A percentile compares a stretch with the other conserved stretches of the same genome.
Conservation (phyloP, 1,140 invertebrate genomes). For the Lepidotrigona ventralis region DNA sequence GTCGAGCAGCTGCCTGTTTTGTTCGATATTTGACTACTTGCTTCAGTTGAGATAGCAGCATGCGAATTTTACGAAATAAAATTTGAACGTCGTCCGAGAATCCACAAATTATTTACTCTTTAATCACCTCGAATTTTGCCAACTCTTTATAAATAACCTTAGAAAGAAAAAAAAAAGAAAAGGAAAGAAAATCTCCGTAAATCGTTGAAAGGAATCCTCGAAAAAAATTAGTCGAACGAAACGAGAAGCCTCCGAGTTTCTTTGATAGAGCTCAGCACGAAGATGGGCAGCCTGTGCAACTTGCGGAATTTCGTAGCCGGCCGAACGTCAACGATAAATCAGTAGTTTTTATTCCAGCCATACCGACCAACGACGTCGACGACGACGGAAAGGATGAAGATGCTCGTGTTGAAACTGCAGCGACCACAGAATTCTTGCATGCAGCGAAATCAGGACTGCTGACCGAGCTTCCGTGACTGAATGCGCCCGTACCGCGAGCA, state of each 20-base stretch:
- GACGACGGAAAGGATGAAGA: conserved; percentile 56
- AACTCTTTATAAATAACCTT: neutral
- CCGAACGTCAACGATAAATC: conserved; percentile 61
- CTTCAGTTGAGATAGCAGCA: neutral
- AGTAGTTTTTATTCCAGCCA: conserved; percentile 66
- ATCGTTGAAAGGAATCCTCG: neutral
- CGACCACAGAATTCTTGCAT: conserved; percentile 70
- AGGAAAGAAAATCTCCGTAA: neutral
- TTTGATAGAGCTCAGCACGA: conserved; percentile 43
- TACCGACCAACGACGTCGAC: conserved; percentile 26
- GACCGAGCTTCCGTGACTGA: conserved; percentile 64
- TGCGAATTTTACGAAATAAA: accelerated
- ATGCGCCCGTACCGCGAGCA: conserved; percentile 44
- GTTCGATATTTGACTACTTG: neutral
- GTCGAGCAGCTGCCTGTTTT: neutral
- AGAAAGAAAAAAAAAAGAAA: neutral
- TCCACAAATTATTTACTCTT: neutral
- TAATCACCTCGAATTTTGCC: neutral
- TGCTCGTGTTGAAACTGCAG: conserved; percentile 66
- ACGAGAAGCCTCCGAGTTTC: conserved; percentile 18
- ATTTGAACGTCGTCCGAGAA: neutral
- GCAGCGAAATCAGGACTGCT: conserved; percentile 68
- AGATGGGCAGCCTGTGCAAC: conserved; percentile 4
- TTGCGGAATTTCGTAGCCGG: conserved; percentile 61
- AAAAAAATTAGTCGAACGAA: neutral